These are phyloP conservation scores for Branchinecta lynchi DNA, from an alignment of 1,140 invertebrate genomes.

Conservation along the genomic window DNA sequence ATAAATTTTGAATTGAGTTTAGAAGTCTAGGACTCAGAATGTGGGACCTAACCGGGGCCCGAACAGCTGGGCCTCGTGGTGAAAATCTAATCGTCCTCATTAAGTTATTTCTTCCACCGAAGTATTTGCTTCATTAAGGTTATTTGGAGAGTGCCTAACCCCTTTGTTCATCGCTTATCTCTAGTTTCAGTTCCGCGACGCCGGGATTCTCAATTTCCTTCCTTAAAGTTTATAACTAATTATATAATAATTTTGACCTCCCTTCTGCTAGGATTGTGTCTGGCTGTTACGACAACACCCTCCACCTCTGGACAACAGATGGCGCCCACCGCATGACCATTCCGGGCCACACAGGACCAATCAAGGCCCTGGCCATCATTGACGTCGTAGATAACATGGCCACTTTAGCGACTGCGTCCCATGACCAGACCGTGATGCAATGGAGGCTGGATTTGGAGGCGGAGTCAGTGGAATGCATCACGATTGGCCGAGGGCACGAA, in stretches of 20 bases:
- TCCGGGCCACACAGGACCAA: constrained; percentile 64
- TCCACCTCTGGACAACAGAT: constrained; percentile 73
- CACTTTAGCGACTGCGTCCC: constrained; percentile 65
- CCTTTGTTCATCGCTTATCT: too few relatives aligned
- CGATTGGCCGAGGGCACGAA: constrained; percentile 70
- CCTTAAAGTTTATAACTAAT: constrained; percentile 16
- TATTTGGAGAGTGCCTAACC: too few relatives aligned
- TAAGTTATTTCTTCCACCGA: too few relatives aligned
- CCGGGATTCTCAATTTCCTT: too few relatives aligned
- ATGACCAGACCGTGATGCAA: constrained; percentile 78
- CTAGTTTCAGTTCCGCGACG: too few relatives aligned
- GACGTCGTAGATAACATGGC: constrained; percentile 43
- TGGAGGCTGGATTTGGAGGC: constrained; percentile 68
- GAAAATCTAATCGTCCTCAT: too few relatives aligned
- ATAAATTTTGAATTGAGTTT: too few relatives aligned
- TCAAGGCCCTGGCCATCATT: constrained; percentile 78
- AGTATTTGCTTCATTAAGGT: too few relatives aligned
- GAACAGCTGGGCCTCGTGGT: too few relatives aligned
- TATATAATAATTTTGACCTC: constrained; percentile 13
- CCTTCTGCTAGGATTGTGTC: constrained; percentile 55
- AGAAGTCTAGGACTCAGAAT: too few relatives aligned
- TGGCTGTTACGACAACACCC: constrained; percentile 86
- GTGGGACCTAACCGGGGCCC: too few relatives aligned
- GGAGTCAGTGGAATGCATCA: constrained; percentile 62
- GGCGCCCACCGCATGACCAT: constrained; percentile 67